A percentile compares a stretch with the other conserved stretches of the same genome.
phyloP scores from a whole-genome alignment of 2,888 invertebrate genomes.

The Napeogenes sylphis region DNA sequence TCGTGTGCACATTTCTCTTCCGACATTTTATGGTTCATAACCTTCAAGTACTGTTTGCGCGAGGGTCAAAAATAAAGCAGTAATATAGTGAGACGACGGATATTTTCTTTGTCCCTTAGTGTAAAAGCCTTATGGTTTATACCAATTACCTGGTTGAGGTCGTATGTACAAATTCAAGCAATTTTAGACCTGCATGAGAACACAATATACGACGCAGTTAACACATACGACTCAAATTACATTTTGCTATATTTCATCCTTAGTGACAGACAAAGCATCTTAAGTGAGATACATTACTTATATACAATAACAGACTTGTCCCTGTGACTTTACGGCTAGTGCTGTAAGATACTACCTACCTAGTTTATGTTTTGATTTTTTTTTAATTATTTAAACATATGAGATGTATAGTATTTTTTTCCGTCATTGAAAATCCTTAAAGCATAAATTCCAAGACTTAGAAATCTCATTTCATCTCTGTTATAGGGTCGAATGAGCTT shows the following conservation, averaged over 20 bases:
- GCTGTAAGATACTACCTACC: no score
- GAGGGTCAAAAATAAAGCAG: slow-evolving; percentile 11
- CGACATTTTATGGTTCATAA: background rate
- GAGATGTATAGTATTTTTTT: no score
- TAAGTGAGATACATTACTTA: background rate
- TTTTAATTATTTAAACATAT: no score
- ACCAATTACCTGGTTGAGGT: background rate
- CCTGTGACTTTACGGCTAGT: no score
- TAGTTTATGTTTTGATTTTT: no score
- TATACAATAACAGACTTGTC: background rate
- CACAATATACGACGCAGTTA: background rate
- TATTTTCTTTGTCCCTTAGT: background rate
- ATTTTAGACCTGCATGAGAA: slow-evolving; percentile 1
- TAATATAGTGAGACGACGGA: slow-evolving; percentile 4
- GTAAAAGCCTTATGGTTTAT: slow-evolving; percentile 1
- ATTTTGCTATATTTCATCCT: background rate
- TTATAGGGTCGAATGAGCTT: no score
- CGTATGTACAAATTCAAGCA: background rate
- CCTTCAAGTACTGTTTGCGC: slow-evolving; percentile 6
- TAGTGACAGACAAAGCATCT: background rate
- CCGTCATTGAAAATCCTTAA: no score
- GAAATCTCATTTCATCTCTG: no score
- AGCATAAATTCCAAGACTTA: no score
- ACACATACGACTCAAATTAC: background rate
- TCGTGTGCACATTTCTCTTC: slow-evolving; percentile 11